phyloP scores from a whole-genome alignment of 2,113 vertebrate genomes.

The Aldabrachelys gigantea region DNA sequence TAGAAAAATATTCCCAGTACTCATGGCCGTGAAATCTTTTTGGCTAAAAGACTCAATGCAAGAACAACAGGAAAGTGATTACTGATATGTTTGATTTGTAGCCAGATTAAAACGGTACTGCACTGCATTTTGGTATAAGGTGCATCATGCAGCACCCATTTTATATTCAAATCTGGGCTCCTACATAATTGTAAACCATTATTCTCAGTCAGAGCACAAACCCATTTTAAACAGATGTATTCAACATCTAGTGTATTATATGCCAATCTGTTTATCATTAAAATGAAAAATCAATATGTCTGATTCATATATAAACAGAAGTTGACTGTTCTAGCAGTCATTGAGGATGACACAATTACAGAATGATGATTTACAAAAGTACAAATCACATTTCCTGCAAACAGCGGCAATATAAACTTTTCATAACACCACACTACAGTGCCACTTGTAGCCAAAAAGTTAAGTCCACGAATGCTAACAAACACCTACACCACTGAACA shows the following conservation, averaged over 20 bases:
- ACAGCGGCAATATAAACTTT: constrained; percentile 62
- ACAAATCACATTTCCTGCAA: constrained; percentile 68
- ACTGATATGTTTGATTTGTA: constrained; percentile 50
- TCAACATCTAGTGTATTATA: constrained; percentile 35
- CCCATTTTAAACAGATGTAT: constrained; percentile 65
- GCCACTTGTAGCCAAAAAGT: constrained; percentile 51
- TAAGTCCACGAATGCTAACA: constrained; percentile 73
- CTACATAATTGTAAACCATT: constrained; percentile 56
- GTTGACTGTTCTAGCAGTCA: constrained; percentile 60
- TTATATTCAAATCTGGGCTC: constrained; percentile 45
- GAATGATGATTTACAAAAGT: constrained; percentile 68
- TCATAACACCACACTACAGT: constrained; percentile 12
- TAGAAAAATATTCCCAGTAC: constrained; percentile 64
- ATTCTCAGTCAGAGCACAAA: constrained; percentile 69
- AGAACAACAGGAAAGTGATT: constrained; percentile 60
- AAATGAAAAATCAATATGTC: constrained; percentile 72
- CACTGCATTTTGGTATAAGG: background rate
- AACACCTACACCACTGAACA: constrained; percentile 66
- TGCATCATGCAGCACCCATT: background rate
- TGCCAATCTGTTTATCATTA: constrained; percentile 72
- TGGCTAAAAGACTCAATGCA: constrained; percentile 61
- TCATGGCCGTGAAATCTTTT: constrained; percentile 68
- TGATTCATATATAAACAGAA: constrained; percentile 63
- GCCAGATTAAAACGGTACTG: constrained; percentile 51
- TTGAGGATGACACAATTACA: constrained; percentile 55